Evolutionary conservation across 2,888 invertebrate species (phyloP), one percentile per base, ranked within the genome.

Genomic region (Oligia latruncula): DNA sequence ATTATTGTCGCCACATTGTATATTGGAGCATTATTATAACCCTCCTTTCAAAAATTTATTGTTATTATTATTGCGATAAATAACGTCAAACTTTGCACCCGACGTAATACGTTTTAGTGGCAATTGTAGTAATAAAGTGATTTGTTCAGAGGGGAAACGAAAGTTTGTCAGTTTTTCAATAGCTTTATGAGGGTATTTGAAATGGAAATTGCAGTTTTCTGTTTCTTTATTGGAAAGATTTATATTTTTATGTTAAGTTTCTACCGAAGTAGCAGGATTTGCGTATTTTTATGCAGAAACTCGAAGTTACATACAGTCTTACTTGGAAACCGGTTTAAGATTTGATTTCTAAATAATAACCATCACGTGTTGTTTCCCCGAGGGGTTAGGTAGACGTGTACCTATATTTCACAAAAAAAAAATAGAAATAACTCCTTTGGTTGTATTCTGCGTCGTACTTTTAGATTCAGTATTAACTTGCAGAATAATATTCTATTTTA

Each of bases 21-120:
- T 77, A 83, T 77, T 79, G 79, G 35, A 80, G 52, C 70, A 77
- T 55, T 83, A 83, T 60, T 43, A 73, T 64, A 64, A 64, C 80
- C 72, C 77, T 74, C 55, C 40, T 35, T 43, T 79, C 86, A 89
- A 90, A 88, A 94, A 96, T 96, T 96, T 96, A 96, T 92, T 92
- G 95, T 95, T 96, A 96, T 95, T 95, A 95, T 95, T 95, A 96
- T 95, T 93, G 93, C 92, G 87, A 74, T 90, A 87, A 89, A 93
- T 94, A 94, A 95, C 94, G 92, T 86, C 84, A 90, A 92, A 93
- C 90, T 92, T 90, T 87, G 86, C 87, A 75, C 81, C 83, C 80
- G 72, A 40, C 87, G 92, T 92, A 92, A 93, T 92, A 91, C 92
- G 94, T 93, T 94, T 94, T 93, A 94, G 92, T 93, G 92, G 90